phyloP scores from a whole-genome alignment of 2,888 invertebrate genomes.

The Pristionchus maxplancki region DNA sequence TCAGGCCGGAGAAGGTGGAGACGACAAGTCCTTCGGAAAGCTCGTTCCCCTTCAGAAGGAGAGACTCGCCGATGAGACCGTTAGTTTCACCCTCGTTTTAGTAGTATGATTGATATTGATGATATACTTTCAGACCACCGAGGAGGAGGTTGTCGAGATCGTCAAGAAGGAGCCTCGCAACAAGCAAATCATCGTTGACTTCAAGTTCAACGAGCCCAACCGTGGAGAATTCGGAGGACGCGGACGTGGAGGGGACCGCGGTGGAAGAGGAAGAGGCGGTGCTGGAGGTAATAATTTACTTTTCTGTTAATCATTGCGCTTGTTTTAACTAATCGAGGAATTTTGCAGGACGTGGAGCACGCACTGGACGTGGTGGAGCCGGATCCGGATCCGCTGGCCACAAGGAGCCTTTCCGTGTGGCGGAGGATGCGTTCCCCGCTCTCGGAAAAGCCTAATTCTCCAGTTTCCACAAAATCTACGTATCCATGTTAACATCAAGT shows the following conservation, averaged over 20 bases:
- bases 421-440: conserved; percentile 71
- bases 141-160: conserved; percentile 59
- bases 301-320: background rate
- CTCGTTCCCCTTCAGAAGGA: conserved; percentile 55
- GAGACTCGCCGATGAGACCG: conserved; percentile 50
- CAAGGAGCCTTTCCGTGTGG: conserved; percentile 62
- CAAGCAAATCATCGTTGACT: conserved; percentile 67
- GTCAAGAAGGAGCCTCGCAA: conserved; percentile 68
- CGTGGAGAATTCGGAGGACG: conserved; percentile 58
- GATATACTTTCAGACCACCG: conserved; percentile 52
- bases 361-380: conserved; percentile 61
- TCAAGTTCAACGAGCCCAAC: conserved; percentile 63
- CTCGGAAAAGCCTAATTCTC: conserved; percentile 61
- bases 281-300: background rate
- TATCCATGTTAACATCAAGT: conserved; percentile 17
- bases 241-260: conserved; percentile 63
- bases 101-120: background rate
- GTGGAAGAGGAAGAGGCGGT: conserved; percentile 51
- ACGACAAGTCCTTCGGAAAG: conserved; percentile 61
- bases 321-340: background rate
- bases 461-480: conserved; percentile 14
- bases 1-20: conserved; percentile 69
- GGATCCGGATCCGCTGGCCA: conserved; percentile 52
- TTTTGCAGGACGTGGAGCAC: conserved; percentile 55
- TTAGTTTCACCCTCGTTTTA: no score